Conservation (phyloP, 2,888 invertebrate genomes). For the Amphipyra berbera region DNA sequence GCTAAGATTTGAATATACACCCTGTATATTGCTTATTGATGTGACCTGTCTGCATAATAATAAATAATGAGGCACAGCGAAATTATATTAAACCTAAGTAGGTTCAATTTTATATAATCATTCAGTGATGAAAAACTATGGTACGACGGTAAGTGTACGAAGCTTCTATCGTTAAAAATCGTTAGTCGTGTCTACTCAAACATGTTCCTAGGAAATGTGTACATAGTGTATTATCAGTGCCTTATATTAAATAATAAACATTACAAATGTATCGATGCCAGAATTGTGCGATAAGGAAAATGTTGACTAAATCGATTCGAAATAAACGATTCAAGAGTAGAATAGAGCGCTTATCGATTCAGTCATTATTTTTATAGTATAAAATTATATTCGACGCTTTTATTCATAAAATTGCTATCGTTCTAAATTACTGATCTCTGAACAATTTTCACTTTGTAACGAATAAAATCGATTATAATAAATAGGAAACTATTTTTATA, state of each 20-base stretch:
- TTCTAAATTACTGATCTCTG: slow-evolving; percentile 41
- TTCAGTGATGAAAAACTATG: too few relatives aligned
- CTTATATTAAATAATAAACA: slow-evolving; percentile 26
- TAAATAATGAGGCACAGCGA: neutral
- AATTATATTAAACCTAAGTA: neutral
- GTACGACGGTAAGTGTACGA: neutral
- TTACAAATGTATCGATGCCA: neutral
- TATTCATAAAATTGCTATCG: slow-evolving; percentile 6
- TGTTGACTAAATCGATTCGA: neutral
- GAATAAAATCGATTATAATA: neutral
- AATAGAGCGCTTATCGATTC: neutral
- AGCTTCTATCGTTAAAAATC: too few relatives aligned
- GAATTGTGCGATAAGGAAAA: neutral
- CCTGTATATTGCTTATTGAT: slow-evolving; percentile 2
- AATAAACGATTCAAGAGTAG: neutral
- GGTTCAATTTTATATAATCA: neutral
- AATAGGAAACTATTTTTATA: neutral
- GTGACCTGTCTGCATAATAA: slow-evolving; percentile 40
- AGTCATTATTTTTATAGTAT: slow-evolving; percentile 2
- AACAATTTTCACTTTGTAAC: slow-evolving; percentile 9
- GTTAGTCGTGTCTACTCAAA: neutral
- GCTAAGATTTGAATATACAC: slow-evolving; percentile 2
- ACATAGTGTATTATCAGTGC: slow-evolving; percentile 34
- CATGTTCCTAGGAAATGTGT: slow-evolving; percentile 47
- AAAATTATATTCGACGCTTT: slow-evolving; percentile 5